Base-by-base conservation (phyloP, 1,140 invertebrate genomes). In the Drosophila subobscura region DNA sequence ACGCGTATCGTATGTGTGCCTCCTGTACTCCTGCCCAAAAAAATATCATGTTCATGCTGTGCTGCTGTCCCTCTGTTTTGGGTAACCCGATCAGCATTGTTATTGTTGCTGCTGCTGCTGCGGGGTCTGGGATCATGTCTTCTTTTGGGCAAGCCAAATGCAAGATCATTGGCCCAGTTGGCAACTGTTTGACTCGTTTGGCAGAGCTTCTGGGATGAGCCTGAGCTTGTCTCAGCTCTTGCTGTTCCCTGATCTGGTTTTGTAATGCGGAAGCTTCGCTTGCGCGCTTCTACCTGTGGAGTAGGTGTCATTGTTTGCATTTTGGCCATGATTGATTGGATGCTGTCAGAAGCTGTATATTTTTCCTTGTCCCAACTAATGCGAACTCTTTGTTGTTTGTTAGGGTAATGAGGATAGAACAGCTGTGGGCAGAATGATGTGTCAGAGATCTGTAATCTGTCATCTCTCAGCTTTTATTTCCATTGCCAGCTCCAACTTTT, bases 151-250 rank as follows among this genome's bases (percentile, higher is more conserved):
- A 66, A 66, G 29, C 52, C 51, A n/a, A 45, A 12, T 61, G 57
- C 58, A 49, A 57, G 67, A 56, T 65, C 56, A 61, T 79, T 84
- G 81, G 67, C 68, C 81, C 81, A 80, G 77, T 84, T 84, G 77
- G 59, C 52, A 64, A 66, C 79, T 58, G 63, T 73, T 72, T 64
- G 67, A 47, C 66, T 68, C 65, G 79, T 54, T 79, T 71, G 65
- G 37, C 73, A 59, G 20, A 20, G 50, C 25, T 58, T 51, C 57
- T 76, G 59, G 63, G 49, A 63, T 80, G 46, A 64, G 23, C 41
- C 14, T 14, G 42, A 40, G 14, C 46, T 57, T 52, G 10, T 4
- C 10, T 4, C 4, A 10, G 33, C 4, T 37, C 33, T 37, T 12
- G 33, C 33, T 12, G 10, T 37, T 12, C 29, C 41, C 22, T 57